Base-by-base conservation (phyloP, 2,113 vertebrate genomes). In the Lagopus muta region DNA sequence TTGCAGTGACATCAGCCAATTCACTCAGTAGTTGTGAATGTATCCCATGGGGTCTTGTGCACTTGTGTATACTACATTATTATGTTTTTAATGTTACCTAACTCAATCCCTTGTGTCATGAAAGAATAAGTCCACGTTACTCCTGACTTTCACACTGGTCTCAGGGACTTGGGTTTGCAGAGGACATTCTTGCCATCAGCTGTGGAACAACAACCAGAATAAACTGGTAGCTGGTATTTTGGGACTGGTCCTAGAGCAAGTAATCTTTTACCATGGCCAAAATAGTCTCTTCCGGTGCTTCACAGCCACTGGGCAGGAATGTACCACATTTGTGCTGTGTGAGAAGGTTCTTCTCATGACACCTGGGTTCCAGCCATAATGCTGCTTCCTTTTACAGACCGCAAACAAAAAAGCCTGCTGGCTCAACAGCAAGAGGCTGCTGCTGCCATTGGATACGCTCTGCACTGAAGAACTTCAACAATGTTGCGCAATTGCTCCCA, bases 291-390 rank as follows among this genome's bases (percentile, higher is more conserved):
- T 28, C 43, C 0, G 2, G 55, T 5, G 2, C 11, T 30, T 11
- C 58, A 55, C 67, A 52, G 77, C 14, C 47, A n/a, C 58, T 6
- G 34, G 32, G 47, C 66, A 69, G 78, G 42, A 74, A 52, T 1
- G 6, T 14, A 28, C 24, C 61, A 58, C 20, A 6, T 8, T 6
- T 1, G 3, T 13, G 47, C 40, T 9, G 66, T 0, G 0, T 36
- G 50, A 52, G 79, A 47, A 25, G 34, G 38, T 43, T 69, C n/a
- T 84, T 62, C 65, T 78, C 47, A 6, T 0, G 21, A 34, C 25
- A 10, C 22, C 83, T 32, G 13, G n/a, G 54, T 45, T 65, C 80
- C 72, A 74, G 1, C 27, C 0, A 0, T 13, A 17, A 32, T 0
- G 2, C 36, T 32, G 42, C 81, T 78, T 55, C 70, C 36, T n/a